Conservation (phyloP, 2,888 invertebrate genomes). For the Frankliniella fusca region DNA sequence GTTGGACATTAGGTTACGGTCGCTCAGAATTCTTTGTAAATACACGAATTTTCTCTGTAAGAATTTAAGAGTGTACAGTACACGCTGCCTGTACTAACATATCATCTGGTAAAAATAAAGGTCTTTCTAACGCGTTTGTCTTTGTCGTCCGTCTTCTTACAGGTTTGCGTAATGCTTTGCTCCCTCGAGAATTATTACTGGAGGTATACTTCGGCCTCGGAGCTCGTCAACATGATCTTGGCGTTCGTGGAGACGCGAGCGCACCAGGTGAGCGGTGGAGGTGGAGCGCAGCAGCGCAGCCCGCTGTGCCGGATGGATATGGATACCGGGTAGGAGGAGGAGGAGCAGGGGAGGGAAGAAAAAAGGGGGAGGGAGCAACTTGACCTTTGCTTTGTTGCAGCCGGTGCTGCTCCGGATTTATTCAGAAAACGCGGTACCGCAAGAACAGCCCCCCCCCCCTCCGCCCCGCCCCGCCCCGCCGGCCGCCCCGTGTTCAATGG, state of each 20-base stretch:
- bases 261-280: conserved; percentile 53
- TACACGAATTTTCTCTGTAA: too few relatives aligned
- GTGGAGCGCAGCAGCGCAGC: background rate
- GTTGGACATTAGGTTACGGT: too few relatives aligned
- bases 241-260: conserved; percentile 85
- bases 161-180: conserved; percentile 88
- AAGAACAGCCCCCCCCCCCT: background rate
- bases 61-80: too few relatives aligned
- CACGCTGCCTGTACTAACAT: too few relatives aligned
- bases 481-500: background rate
- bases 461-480: background rate
- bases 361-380: too few relatives aligned
- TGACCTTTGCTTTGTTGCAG: background rate
- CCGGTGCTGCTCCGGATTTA: background rate
- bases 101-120: too few relatives aligned
- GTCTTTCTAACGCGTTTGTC: too few relatives aligned
- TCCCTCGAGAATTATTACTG: conserved; percentile 92
- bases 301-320: background rate
- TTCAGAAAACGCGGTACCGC: too few relatives aligned
- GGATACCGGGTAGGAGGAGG: background rate
- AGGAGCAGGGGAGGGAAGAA: background rate
- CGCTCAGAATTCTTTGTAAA: too few relatives aligned
- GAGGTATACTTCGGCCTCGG: conserved; percentile 90
- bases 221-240: conserved; percentile 89
- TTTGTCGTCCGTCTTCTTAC: conserved; percentile 38